A percentile compares a stretch with the other conserved stretches of the same genome.
These are phyloP conservation scores for Dryocosmus kuriphilus DNA, from an alignment of 2,888 invertebrate genomes.

Conservation along the genomic window DNA sequence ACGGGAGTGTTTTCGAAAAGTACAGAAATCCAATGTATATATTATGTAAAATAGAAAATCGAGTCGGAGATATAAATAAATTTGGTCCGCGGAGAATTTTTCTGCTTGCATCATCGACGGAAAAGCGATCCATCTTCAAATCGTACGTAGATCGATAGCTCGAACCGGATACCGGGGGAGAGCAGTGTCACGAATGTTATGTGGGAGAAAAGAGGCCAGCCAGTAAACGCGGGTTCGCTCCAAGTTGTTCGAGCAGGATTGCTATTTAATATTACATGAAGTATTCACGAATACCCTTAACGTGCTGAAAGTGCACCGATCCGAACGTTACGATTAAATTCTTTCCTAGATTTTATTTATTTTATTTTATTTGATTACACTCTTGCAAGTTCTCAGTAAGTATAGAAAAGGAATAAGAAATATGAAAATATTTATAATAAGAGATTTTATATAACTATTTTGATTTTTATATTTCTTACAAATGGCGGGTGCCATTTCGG, in stretches of 20 bases:
- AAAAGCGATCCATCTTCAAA: slow-evolving; percentile 25
- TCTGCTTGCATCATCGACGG: slow-evolving; percentile 35
- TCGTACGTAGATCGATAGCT: slow-evolving; percentile 20
- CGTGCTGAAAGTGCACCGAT: background rate
- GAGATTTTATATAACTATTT: no score
- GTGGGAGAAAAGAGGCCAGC: background rate
- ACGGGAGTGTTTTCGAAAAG: slow-evolving; percentile 6
- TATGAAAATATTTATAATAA: no score
- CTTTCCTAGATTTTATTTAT: background rate
- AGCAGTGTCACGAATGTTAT: slow-evolving; percentile 16
- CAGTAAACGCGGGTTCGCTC: slow-evolving; percentile 23
- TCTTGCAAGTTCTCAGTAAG: background rate
- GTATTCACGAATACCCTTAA: slow-evolving; percentile 4
- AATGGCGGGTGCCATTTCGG: no score
- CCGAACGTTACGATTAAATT: slow-evolving; percentile 18
- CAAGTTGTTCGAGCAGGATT: slow-evolving; percentile 12
- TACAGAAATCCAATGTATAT: slow-evolving; percentile 29
- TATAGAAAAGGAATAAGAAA: no score
- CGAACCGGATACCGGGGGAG: background rate
- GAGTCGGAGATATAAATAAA: slow-evolving; percentile 28
- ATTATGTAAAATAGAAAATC: slow-evolving; percentile 39
- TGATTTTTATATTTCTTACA: no score
- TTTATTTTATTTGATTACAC: background rate
- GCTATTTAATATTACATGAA: slow-evolving; percentile 26
- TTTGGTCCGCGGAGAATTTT: slow-evolving; percentile 31